Percentiles rank a stretch among this genome's conserved stretches.
phyloP scores from a whole-genome alignment of 2,113 vertebrate genomes.

The Lichenostomus cassidix region DNA sequence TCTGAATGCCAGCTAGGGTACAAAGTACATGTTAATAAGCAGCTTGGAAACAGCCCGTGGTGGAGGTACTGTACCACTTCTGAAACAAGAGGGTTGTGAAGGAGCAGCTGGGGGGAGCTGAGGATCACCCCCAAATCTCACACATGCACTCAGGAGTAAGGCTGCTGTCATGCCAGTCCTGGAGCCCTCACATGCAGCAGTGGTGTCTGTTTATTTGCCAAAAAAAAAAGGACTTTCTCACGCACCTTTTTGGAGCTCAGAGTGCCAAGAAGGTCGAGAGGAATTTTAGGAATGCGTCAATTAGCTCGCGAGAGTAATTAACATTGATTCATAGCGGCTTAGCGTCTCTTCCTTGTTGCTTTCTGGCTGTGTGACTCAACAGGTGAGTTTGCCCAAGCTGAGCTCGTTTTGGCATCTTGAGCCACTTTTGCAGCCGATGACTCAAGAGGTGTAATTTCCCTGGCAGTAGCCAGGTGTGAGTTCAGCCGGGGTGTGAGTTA shows the following conservation, averaged over 20 bases:
- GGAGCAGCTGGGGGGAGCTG: background rate
- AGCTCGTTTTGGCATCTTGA: background rate
- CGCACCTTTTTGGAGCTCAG: background rate
- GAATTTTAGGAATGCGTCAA: slow-evolving; percentile 48
- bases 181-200: background rate
- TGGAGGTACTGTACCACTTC: background rate
- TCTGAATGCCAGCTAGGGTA: background rate
- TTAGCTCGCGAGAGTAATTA: background rate
- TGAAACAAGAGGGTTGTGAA: background rate
- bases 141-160: background rate
- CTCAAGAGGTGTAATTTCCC: slow-evolving; percentile 31
- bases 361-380: background rate
- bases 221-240: background rate
- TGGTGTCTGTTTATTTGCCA: background rate
- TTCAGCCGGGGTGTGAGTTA: slow-evolving; percentile 49
- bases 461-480: background rate
- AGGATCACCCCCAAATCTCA: background rate
- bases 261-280: background rate
- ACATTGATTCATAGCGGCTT: background rate
- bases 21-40: background rate
- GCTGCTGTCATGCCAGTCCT: background rate
- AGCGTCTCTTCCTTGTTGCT: background rate
- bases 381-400: slow-evolving; percentile 18
- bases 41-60: background rate
- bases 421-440: background rate